Conservation (phyloP, 2,888 invertebrate species). For the Calameuta idolon region DNA sequence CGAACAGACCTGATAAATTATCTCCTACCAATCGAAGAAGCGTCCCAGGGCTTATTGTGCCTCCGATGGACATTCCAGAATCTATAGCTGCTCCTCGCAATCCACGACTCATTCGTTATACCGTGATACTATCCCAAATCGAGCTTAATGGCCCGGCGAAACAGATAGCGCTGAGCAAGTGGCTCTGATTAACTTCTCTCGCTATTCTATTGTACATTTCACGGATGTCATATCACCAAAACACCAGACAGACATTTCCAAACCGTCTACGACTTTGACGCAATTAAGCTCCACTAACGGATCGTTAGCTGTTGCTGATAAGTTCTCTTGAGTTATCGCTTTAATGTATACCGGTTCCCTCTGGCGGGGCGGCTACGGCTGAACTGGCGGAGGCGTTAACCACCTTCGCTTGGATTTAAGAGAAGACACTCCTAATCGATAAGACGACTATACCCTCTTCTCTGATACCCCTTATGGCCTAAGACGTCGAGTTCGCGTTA, state of each 20-base stretch:
- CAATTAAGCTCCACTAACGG: constrained; percentile 28
- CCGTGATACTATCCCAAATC: constrained; percentile 31
- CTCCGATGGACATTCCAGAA: neutral
- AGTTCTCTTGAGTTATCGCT: neutral
- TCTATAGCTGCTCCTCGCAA: neutral
- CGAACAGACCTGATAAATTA: neutral
- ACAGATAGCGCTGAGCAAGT: constrained; percentile 40
- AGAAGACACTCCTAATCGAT: constrained; percentile 4
- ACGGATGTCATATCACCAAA: neutral
- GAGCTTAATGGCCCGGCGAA: constrained; percentile 37
- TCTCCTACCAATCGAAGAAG: neutral
- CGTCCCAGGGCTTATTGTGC: neutral
- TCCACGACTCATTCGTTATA: constrained; percentile 34
- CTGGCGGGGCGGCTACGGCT: neutral
- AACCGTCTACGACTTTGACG: constrained; percentile 20
- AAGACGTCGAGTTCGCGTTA: too few species aligned
- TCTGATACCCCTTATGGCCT: too few species aligned
- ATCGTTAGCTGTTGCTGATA: neutral
- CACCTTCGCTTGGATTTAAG: neutral
- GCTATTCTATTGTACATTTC: neutral
- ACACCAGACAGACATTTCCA: neutral
- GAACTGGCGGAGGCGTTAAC: constrained; percentile 8
- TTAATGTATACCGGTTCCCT: neutral
- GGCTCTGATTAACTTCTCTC: constrained; percentile 36
- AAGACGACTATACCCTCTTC: too few species aligned